These are phyloP conservation scores for Ctenicera cuprea DNA, from an alignment of 2,888 invertebrate species.

Conservation along the genomic window DNA sequence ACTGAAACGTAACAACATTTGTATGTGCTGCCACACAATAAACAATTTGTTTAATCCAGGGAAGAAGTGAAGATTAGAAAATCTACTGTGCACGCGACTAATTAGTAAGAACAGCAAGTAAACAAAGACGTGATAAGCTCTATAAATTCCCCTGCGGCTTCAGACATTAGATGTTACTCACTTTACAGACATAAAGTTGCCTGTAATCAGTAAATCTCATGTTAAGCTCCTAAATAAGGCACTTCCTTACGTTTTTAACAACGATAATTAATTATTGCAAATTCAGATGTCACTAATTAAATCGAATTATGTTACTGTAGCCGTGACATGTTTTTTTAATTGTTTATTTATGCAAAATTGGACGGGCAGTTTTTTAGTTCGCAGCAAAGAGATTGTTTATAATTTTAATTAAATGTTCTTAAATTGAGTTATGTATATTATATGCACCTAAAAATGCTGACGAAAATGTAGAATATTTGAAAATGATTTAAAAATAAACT, in stretches of 20 bases:
- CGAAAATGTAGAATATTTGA: too few relatives aligned
- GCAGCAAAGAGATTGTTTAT: too few relatives aligned
- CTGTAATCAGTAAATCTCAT: constrained; percentile 4
- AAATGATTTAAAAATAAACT: too few relatives aligned
- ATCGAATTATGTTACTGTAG: neutral
- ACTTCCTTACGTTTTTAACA: constrained; percentile 7
- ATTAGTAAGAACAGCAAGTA: neutral
- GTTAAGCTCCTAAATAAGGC: neutral
- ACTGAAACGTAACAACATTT: too few relatives aligned
- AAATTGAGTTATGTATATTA: too few relatives aligned
- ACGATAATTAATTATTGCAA: neutral
- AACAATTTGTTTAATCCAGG: too few relatives aligned
- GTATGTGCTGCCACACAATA: too few relatives aligned
- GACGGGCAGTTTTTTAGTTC: too few relatives aligned
- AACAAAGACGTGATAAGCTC: constrained; percentile 7
- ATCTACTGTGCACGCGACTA: neutral
- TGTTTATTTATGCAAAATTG: neutral
- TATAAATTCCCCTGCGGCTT: constrained; percentile 5
- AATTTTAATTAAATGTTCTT: too few relatives aligned
- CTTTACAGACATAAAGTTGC: neutral
- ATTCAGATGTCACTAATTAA: neutral
- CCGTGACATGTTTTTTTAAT: neutral
- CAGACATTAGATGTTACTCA: constrained; percentile 6
- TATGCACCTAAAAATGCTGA: too few relatives aligned
- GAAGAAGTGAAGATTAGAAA: neutral